Evolutionary conservation across 2,797 vertebrate species (phyloP).

Genomic region (Neosilurus mollespiculum): DNA sequence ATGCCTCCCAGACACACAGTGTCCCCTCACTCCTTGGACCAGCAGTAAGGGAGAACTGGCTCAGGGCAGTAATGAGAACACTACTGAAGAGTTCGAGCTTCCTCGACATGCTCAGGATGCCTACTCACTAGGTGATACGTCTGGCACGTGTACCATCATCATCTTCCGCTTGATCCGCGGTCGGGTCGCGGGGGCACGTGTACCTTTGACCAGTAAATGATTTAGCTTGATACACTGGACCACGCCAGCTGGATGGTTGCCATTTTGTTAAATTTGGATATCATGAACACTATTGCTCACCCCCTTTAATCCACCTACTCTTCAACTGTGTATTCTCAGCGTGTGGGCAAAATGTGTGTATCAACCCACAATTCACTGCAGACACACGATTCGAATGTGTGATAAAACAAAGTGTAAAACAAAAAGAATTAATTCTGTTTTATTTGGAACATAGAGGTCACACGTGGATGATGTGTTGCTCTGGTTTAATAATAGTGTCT

Average conservation of each 20-base stretch:
- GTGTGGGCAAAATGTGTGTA: background rate
- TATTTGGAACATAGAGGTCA: background rate
- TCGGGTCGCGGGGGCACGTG: too few species aligned
- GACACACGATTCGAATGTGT: background rate
- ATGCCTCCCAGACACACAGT: background rate
- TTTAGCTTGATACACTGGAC: too few species aligned
- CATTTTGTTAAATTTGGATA: background rate
- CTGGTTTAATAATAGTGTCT: constrained; percentile 62
- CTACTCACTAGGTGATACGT: too few species aligned
- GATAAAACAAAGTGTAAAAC: background rate
- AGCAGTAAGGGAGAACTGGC: background rate
- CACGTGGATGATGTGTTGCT: background rate
- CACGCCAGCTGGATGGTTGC: background rate
- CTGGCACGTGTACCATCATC: too few species aligned
- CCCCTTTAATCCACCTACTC: background rate
- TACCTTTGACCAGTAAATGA: too few species aligned
- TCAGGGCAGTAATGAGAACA: background rate
- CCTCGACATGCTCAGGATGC: background rate
- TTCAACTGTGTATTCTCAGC: background rate
- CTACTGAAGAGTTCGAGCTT: background rate
- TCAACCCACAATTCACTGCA: background rate
- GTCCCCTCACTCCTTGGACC: background rate
- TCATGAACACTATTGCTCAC: background rate
- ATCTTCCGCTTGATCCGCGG: too few species aligned
- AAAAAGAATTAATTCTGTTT: background rate